phyloP scores from a whole-genome alignment of 2,888 invertebrate genomes.

The Drosophila robusta region DNA sequence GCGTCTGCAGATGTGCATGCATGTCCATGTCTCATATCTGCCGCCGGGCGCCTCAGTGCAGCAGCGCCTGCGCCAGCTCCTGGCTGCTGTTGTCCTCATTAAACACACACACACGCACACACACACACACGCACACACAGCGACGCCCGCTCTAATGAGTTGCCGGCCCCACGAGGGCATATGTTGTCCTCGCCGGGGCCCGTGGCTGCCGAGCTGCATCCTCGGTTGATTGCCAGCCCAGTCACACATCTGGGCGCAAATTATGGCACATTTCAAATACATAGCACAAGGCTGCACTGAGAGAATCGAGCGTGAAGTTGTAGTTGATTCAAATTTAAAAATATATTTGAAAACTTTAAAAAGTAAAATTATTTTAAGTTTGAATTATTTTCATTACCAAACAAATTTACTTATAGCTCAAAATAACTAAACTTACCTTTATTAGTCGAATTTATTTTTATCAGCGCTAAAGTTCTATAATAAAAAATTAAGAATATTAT shows the following conservation, averaged over 20 bases:
- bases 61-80: constrained; percentile 54
- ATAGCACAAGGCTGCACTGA: constrained; percentile 55
- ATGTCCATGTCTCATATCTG: constrained; percentile 58
- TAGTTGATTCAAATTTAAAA: too few relatives aligned
- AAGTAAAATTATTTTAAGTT: too few relatives aligned
- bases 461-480: too few relatives aligned
- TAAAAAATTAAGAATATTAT: not conserved
- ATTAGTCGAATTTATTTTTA: too few relatives aligned
- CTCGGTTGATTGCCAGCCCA: constrained; percentile 72
- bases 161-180: constrained; percentile 67
- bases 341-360: too few relatives aligned
- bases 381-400: too few relatives aligned
- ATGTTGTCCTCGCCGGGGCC: constrained; percentile 49
- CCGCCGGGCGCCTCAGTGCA: constrained; percentile 30
- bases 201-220: constrained; percentile 45
- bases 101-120: constrained; percentile 46
- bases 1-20: constrained; percentile 75
- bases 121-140: constrained; percentile 18
- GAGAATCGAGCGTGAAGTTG: not conserved
- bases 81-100: constrained; percentile 60
- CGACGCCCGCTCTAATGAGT: constrained; percentile 79
- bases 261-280: constrained; percentile 79
- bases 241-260: constrained; percentile 80
- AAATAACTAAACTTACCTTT: too few relatives aligned
- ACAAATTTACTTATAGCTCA: too few relatives aligned